Base-by-base conservation (phyloP, 2,113 vertebrate genomes). In the Nothobranchius kuhntae region DNA sequence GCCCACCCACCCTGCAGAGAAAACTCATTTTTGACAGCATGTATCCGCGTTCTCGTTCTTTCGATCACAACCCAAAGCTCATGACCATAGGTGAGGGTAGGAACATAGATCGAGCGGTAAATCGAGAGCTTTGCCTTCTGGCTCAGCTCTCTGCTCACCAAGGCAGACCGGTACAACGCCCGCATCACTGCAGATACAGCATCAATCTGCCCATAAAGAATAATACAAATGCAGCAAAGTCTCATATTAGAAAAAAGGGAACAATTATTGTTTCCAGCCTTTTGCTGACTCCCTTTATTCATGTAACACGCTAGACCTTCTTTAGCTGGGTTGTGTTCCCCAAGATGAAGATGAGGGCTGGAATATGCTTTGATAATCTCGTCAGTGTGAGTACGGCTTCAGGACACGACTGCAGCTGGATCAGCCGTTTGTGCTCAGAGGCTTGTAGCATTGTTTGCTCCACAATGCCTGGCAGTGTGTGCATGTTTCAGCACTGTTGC, bases 401-500 rank as follows among this genome's bases (percentile, higher is more conserved):
- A 47, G 81, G 84, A 84, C 65, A 64, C 77, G 50, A 61, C 74
- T 68, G 50, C 79, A 63, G 58, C 77, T 56, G 80, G 75, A 86
- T 86, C 75, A 79, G 81, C 42, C 72, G 21, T 71, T 88, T 88
- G 81, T 85, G 70, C 62, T 70, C 71, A 52, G 51, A 75, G 75
- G 69, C 72, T 84, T 84, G 84, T 82, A 84, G 65, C 61, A 86
- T 81, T 85, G 75, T 87, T 83, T 80, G 71, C 74, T 80, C 61
- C 81, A 88, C 83, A 89, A 86, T 86, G 80, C 69, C 72, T 82
- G 79, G 79, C 81, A 78, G 56, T 69, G 71, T 64, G 65, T 61
- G 58, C 63, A 61, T 64, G 82, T 45, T 77, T 84, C 71, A 64
- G 68, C 74, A 58, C 74, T 47, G 63, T 53, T 67, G 68, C 70